Evolutionary conservation across 2,888 invertebrate species (phyloP).

Genomic region (Platycheirus rosarum): DNA sequence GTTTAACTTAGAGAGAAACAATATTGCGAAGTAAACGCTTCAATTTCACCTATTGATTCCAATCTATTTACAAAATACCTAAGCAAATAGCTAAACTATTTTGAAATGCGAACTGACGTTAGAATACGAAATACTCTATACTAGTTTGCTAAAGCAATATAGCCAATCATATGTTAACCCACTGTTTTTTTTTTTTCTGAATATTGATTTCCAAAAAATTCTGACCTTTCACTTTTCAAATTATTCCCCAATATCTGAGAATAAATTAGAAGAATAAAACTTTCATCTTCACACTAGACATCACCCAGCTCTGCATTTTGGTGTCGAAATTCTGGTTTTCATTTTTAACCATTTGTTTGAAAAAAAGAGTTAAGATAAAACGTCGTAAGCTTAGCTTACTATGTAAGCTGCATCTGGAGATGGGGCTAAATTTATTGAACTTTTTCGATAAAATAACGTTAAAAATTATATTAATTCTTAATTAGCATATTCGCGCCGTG

Average conservation of each 20-base stretch:
- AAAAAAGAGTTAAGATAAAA: not conserved
- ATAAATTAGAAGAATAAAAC: not conserved
- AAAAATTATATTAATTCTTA: not conserved
- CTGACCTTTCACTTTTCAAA: constrained; percentile 39
- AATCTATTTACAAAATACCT: constrained; percentile 1
- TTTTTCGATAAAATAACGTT: constrained; percentile 5
- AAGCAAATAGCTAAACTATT: not conserved
- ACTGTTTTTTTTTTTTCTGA: not conserved
- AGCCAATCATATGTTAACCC: not conserved
- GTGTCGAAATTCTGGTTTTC: constrained; percentile 13
- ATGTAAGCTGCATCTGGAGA: constrained; percentile 14
- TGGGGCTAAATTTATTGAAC: constrained; percentile 4
- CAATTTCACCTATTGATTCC: constrained; percentile 29
- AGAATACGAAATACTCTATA: not conserved
- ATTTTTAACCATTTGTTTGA: not conserved
- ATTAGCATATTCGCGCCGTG: constrained; percentile 44
- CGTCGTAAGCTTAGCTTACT: not conserved
- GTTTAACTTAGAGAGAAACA: not conserved
- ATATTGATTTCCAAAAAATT: not conserved
- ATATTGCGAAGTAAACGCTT: not conserved
- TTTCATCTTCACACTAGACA: constrained; percentile 3
- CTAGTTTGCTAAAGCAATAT: not conserved
- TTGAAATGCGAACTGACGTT: not conserved
- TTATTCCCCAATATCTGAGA: not conserved
- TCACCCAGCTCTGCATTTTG: not conserved